Evolutionary conservation across 2,113 vertebrate species (phyloP).

Genomic region (Emydocephalus ijimae): DNA sequence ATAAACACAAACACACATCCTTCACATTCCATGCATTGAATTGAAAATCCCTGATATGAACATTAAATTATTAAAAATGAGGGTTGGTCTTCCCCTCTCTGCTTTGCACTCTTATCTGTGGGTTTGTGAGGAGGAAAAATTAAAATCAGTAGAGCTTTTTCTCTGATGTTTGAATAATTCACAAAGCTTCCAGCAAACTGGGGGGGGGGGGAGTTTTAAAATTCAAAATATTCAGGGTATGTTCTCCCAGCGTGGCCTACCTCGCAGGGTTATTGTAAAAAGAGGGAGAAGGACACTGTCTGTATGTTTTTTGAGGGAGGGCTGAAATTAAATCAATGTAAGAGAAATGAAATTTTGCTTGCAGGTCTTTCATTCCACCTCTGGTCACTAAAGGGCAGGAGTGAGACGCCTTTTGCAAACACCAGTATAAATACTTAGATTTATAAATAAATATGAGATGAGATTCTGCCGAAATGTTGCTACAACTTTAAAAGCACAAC

Average conservation of each 20-base stretch:
- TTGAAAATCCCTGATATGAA: too few species aligned
- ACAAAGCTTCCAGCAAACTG: too few species aligned
- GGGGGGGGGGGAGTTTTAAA: not conserved
- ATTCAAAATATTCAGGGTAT: not conserved
- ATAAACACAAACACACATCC: too few species aligned
- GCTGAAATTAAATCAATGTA: too few species aligned
- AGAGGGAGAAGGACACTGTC: not conserved
- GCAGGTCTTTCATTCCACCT: not conserved
- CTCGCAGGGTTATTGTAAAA: not conserved
- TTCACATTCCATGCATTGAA: too few species aligned
- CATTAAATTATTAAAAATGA: too few species aligned
- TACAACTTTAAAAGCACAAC: too few species aligned
- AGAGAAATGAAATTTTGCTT: not conserved
- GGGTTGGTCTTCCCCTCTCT: too few species aligned
- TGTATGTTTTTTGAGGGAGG: not conserved
- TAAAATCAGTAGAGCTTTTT: not conserved
- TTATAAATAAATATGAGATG: too few species aligned
- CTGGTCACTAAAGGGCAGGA: not conserved
- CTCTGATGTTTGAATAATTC: not conserved
- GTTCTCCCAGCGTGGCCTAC: not conserved
- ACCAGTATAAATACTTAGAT: not conserved
- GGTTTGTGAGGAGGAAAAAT: not conserved
- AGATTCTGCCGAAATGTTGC: too few species aligned
- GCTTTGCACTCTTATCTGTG: too few species aligned
- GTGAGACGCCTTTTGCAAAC: not conserved